Evolutionary conservation across 1,140 invertebrate species (phyloP).

Genomic region (Drosophila subobscura): DNA sequence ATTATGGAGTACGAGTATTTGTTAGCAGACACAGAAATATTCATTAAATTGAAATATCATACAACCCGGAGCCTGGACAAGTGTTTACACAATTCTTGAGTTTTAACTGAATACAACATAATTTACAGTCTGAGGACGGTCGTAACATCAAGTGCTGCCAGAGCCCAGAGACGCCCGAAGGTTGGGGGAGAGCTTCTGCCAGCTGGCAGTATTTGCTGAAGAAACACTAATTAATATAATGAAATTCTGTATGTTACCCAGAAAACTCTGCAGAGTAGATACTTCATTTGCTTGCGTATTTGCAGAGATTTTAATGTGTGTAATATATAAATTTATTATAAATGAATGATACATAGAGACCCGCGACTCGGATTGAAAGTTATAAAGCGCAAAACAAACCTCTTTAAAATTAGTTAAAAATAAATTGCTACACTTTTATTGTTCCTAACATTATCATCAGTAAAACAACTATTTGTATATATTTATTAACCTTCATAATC

Average conservation of each 20-base stretch:
- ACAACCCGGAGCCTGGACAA: slow-evolving; percentile 35
- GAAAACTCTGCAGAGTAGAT: slow-evolving; percentile 22
- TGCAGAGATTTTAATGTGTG: slow-evolving; percentile 41
- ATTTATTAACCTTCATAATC: neutral
- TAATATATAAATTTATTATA: slow-evolving; percentile 6
- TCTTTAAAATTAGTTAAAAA: neutral
- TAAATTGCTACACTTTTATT: neutral
- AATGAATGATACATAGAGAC: neutral
- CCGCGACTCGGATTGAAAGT: too few relatives aligned
- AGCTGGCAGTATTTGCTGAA: slow-evolving; percentile 49
- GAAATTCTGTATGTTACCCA: slow-evolving; percentile 51
- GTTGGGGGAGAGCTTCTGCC: slow-evolving; percentile 21
- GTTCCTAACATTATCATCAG: neutral
- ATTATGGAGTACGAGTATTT: slow-evolving; percentile 13
- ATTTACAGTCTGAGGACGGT: slow-evolving; percentile 44
- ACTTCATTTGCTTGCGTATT: slow-evolving; percentile 30
- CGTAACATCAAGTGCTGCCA: slow-evolving; percentile 34
- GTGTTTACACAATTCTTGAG: slow-evolving; percentile 52
- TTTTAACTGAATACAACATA: slow-evolving; percentile 52
- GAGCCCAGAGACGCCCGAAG: neutral
- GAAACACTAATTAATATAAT: slow-evolving; percentile 53
- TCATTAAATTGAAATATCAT: slow-evolving; percentile 49
- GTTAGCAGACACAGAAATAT: slow-evolving; percentile 26
- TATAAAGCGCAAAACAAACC: too few relatives aligned
- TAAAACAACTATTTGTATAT: neutral